Evolutionary conservation across 53 echinoderm and acorn worm genomes (phyloP), one percentile per base, ranked within the genome.

Genomic region (Echinometra lucunter): DNA sequence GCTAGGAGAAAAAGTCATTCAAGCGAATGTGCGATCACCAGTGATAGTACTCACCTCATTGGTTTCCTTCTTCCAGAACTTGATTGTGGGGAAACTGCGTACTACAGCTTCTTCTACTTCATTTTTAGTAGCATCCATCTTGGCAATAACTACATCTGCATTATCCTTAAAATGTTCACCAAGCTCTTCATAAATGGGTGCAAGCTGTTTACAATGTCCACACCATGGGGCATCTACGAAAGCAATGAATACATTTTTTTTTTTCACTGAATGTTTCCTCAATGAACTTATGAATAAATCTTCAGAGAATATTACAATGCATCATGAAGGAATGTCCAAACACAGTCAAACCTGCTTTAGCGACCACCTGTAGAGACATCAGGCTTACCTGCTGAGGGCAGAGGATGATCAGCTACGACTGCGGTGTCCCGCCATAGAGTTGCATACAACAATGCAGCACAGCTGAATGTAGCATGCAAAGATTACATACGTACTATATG

Each of bases 141-240:
- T 99, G 58, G 99, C 99, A 80, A 99, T 97, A 82, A 99, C 96
- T 44, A 99, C 89, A 66, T 98, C 95, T 57, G 92, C 95, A 15
- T 89, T 91, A 70, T 96, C 98, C 74, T 95, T 95, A 89, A 95
- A 99, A 58, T 97, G 94, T 83, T 96, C 96, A 66, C 94, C 99
- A 49, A 99, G 72, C 74, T 97, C 97, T 74, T 98, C 98, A 69
- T 95, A 98, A 90, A 98, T 98, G 35, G 99, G 99, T 6, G 98
- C 96, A 56, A 98, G 95, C 91, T 97, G 97, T 82, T 98, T 98
- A 95, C 99, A 98, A 75, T 98, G 99, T 57, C 99, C 99, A 89
- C 99, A 98, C 99, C 99, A 98, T 88, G 99, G 99, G 80, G 99
- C 99, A 96, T 98, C 99, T 98, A 30, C 45, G 47, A 45, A 11